These are phyloP conservation scores for Cherax quadricarinatus DNA, from an alignment of 1,140 invertebrate genomes.

Conservation along the genomic window DNA sequence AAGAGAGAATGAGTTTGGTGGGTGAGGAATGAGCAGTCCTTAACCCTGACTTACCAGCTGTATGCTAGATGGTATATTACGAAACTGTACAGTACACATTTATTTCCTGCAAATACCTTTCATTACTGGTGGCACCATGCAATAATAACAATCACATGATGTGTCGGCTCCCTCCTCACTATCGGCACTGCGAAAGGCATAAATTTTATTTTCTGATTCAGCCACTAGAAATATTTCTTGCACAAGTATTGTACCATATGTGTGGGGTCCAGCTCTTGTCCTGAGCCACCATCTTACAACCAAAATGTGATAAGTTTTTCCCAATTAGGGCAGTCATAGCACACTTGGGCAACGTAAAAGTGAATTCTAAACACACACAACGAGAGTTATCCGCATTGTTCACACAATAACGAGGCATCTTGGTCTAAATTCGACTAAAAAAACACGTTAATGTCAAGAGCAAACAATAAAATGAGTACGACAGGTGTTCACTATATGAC, in stretches of 20 bases:
- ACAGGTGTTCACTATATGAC: no score
- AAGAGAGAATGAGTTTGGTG: background rate
- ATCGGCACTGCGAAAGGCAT: background rate
- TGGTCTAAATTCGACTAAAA: no score
- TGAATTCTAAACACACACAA: no score
- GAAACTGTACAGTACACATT: background rate
- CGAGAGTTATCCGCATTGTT: no score
- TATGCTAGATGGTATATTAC: background rate
- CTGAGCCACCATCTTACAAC: background rate
- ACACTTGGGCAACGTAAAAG: no score
- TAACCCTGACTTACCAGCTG: background rate
- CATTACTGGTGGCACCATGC: background rate
- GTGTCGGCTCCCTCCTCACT: background rate
- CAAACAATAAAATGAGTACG: no score
- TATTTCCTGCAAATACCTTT: background rate
- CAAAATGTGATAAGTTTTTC: background rate
- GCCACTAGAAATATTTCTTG: background rate
- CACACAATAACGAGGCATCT: no score
- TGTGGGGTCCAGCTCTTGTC: background rate
- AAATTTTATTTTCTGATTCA: background rate
- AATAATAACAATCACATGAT: background rate
- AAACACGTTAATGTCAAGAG: no score
- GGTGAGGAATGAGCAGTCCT: background rate
- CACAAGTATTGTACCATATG: no score
- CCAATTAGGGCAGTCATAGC: no score